These are phyloP conservation scores for Sphyrna mokarran DNA, from an alignment of 2,113 vertebrate species.

Conservation along the genomic window DNA sequence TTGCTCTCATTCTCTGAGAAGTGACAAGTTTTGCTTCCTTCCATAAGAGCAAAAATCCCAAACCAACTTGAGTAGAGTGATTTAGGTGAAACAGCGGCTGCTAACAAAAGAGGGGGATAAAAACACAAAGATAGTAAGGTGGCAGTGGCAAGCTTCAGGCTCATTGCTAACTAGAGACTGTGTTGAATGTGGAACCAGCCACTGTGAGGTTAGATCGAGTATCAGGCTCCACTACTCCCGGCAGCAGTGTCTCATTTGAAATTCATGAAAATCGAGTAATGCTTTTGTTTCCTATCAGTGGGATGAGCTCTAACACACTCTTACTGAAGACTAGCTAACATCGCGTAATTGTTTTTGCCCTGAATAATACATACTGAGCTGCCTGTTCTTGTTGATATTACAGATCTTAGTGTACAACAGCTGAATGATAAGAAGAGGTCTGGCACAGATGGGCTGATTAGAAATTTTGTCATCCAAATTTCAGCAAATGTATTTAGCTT, in stretches of 20 bases:
- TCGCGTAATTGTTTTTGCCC: conserved; percentile 59
- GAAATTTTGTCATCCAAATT: conserved; percentile 49
- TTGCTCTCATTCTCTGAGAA: conserved; percentile 29
- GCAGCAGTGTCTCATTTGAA: conserved; percentile 50
- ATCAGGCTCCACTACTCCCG: conserved; percentile 7
- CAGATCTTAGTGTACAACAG: conserved; percentile 51
- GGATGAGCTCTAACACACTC: conserved; percentile 52
- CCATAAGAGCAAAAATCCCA: conserved; percentile 9
- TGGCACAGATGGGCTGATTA: conserved; percentile 41
- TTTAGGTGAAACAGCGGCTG: not conserved
- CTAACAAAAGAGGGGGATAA: not conserved
- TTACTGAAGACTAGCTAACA: conserved; percentile 59
- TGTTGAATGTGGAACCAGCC: conserved; percentile 11
- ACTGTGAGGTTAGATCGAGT: conserved; percentile 22
- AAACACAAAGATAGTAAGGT: not conserved
- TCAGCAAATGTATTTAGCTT: conserved; percentile 41
- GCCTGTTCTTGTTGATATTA: conserved; percentile 52
- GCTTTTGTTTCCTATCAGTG: conserved; percentile 56
- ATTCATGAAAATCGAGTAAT: conserved; percentile 58
- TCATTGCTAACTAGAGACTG: conserved; percentile 3
- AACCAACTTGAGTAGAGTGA: not conserved
- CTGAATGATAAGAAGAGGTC: conserved; percentile 50
- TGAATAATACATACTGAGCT: conserved; percentile 55
- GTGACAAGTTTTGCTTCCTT: conserved; percentile 6
- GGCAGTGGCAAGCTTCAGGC: conserved; percentile 13